Conservation (phyloP, 1,140 invertebrate species). For the Drosophila punjabiensis region DNA sequence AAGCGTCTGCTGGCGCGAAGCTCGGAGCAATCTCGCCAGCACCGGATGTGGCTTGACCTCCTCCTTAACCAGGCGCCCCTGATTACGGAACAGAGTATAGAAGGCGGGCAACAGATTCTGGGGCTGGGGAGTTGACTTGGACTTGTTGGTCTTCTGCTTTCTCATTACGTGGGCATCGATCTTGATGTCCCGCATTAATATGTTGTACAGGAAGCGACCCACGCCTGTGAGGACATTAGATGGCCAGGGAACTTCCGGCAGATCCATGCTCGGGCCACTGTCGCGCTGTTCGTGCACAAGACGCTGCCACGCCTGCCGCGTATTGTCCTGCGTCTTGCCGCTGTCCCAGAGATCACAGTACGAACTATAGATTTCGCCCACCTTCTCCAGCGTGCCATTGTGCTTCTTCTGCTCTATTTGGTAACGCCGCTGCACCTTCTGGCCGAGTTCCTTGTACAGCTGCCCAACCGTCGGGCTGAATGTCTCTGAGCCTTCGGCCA, state of each 20-base stretch:
- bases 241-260: conserved; percentile 89
- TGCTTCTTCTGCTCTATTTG: conserved; percentile 89
- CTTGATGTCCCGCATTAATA: conserved; percentile 94
- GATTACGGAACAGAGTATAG: conserved; percentile 91
- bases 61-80: conserved; percentile 88
- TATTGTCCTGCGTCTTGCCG: conserved; percentile 86
- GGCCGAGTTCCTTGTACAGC: conserved; percentile 90
- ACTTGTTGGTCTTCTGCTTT: conserved; percentile 85
- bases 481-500: conserved; percentile 91
- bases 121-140: conserved; percentile 38
- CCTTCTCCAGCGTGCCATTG: conserved; percentile 89
- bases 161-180: conserved; percentile 90
- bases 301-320: conserved; percentile 91
- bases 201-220: conserved; percentile 95
- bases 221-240: conserved; percentile 87
- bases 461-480: conserved; percentile 90
- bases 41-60: conserved; percentile 95
- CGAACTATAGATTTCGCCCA: conserved; percentile 88
- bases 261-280: conserved; percentile 88
- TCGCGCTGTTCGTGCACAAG: conserved; percentile 87
- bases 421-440: conserved; percentile 87
- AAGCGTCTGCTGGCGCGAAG: conserved; percentile 89
- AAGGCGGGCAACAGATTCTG: conserved; percentile 90
- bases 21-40: conserved; percentile 89
- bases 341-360: conserved; percentile 90